phyloP scores from a whole-genome alignment of 2,113 vertebrate species.

The Stercorarius parasiticus region DNA sequence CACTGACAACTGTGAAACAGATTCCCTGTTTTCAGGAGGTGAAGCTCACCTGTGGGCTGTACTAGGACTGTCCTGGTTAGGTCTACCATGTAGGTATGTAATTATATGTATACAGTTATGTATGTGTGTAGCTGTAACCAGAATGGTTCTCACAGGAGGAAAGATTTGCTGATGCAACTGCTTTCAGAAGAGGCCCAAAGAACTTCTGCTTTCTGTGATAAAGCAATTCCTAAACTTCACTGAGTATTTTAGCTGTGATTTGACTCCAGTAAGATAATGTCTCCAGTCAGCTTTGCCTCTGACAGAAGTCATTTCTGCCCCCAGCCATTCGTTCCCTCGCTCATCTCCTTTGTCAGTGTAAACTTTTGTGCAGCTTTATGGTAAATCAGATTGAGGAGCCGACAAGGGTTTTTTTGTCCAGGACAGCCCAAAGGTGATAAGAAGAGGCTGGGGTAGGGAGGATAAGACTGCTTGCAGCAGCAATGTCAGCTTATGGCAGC shows the following conservation, averaged over 20 bases:
- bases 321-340: accelerated
- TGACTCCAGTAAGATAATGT: not conserved
- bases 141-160: not conserved
- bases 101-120: too few species aligned
- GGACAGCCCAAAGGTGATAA: not conserved
- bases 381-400: not conserved
- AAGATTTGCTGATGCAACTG: not conserved
- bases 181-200: not conserved
- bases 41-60: not conserved
- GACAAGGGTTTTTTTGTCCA: not conserved
- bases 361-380: not conserved
- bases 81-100: not conserved
- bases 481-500: not conserved
- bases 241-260: not conserved
- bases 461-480: not conserved
- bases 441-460: not conserved
- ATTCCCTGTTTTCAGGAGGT: not conserved
- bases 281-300: not conserved
- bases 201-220: not conserved
- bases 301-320: not conserved
- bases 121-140: not conserved
- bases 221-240: not conserved
- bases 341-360: not conserved
- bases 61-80: not conserved
- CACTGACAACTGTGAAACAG: not conserved